Evolutionary conservation across 1,140 invertebrate genomes (phyloP).

Genomic region (Papilio helenus): DNA sequence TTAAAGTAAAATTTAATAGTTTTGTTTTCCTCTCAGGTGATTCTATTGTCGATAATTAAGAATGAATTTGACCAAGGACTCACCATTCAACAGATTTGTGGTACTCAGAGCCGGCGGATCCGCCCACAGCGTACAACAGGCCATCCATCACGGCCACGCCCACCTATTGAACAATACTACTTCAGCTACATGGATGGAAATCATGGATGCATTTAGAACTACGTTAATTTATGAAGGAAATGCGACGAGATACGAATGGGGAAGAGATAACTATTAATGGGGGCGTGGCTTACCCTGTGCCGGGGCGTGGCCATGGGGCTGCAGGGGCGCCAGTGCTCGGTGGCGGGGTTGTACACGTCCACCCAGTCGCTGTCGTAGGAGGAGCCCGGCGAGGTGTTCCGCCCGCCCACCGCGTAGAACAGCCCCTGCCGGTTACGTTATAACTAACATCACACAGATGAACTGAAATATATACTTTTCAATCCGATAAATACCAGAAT

Average conservation of each 20-base stretch:
- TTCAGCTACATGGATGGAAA: slow-evolving; percentile 6
- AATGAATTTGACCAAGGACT: background rate
- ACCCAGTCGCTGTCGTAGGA: slow-evolving; percentile 92
- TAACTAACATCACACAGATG: background rate
- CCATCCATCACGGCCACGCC: slow-evolving; percentile 96
- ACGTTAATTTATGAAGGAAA: too few species aligned
- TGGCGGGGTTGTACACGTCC: slow-evolving; percentile 90
- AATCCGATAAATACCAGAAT: too few species aligned
- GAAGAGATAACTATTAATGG: too few species aligned
- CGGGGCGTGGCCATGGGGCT: slow-evolving; percentile 92
- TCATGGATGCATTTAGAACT: background rate
- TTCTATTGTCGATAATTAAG: background rate
- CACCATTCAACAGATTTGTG: slow-evolving; percentile 93
- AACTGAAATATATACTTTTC: background rate
- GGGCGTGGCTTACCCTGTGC: slow-evolving; percentile 85
- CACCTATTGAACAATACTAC: slow-evolving; percentile 69
- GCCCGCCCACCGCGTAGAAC: slow-evolving; percentile 95
- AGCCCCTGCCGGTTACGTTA: slow-evolving; percentile 83
- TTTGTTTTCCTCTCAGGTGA: background rate
- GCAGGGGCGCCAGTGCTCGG: slow-evolving; percentile 90
- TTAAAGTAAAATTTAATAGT: background rate
- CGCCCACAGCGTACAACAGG: slow-evolving; percentile 94
- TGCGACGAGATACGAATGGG: too few species aligned
- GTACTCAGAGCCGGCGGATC: slow-evolving; percentile 91
- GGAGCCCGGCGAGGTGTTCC: slow-evolving; percentile 92